Conservation (phyloP, 2,113 vertebrate genomes). For the Pelodiscus sinensis region DNA sequence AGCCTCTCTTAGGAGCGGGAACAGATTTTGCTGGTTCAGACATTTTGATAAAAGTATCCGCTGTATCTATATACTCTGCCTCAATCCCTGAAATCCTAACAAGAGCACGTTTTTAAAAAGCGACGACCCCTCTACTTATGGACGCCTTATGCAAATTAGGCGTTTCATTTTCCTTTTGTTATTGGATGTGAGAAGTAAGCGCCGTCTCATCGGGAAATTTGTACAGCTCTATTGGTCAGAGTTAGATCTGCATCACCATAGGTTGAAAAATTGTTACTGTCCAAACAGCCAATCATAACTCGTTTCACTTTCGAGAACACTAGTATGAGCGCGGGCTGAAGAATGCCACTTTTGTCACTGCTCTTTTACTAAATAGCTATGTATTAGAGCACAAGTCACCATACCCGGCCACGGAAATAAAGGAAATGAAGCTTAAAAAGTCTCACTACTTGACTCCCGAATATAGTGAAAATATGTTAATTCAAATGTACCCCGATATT, state of each 20-base stretch:
- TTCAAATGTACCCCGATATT: not conserved
- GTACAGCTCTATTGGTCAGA: not conserved
- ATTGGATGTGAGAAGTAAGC: not conserved
- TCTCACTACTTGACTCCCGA: not conserved
- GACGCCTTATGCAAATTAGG: not conserved
- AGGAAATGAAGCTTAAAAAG: not conserved
- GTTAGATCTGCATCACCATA: not conserved
- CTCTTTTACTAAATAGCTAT: not conserved
- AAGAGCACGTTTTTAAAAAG: not conserved
- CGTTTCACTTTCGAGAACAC: not conserved
- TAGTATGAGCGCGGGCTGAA: not conserved
- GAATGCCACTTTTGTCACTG: not conserved
- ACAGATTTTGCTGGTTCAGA: constrained; percentile 75
- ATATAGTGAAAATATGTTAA: not conserved
- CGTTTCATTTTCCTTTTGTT: not conserved
- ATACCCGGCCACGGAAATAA: not conserved
- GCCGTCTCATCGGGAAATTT: accelerated
- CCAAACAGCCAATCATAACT: not conserved
- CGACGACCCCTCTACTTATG: not conserved
- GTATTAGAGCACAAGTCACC: not conserved
- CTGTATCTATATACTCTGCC: accelerated
- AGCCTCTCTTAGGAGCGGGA: constrained; percentile 80
- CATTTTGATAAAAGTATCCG: not conserved
- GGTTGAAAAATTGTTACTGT: not conserved
- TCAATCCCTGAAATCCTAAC: accelerated